Conservation (phyloP, 2,797 vertebrate species). For the Darevskia nairensis region DNA sequence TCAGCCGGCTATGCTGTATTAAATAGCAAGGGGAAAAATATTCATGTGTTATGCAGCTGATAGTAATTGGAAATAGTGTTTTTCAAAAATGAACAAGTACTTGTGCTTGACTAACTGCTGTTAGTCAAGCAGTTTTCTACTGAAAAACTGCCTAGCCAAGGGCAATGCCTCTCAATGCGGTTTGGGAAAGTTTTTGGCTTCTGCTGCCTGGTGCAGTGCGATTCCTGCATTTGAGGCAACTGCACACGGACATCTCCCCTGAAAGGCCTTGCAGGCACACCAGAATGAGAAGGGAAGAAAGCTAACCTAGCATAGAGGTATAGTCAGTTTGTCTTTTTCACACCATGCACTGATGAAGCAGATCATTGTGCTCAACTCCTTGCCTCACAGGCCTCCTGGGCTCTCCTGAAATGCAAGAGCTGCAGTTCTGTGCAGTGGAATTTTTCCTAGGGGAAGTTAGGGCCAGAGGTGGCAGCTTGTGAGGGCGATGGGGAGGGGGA, state of each 20-base stretch:
- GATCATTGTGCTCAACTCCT: background rate
- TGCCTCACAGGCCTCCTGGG: background rate
- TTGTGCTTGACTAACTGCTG: background rate
- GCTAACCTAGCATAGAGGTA: background rate
- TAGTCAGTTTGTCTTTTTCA: background rate
- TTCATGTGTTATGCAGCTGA: background rate
- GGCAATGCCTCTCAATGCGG: background rate
- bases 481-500: too few species aligned
- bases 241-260: background rate
- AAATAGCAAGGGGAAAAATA: background rate
- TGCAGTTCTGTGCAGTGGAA: background rate
- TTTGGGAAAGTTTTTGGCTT: background rate
- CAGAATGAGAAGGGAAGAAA: background rate
- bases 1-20: background rate
- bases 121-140: background rate
- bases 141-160: background rate
- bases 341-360: background rate
- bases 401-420: background rate
- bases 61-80: background rate
- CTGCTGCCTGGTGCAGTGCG: background rate
- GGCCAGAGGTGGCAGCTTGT: too few species aligned
- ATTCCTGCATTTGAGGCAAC: background rate
- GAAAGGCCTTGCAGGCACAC: background rate
- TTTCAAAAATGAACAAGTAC: background rate
- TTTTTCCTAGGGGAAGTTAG: too few species aligned